Conservation (phyloP, 2,888 invertebrate species). For the Xestia c-nigrum region DNA sequence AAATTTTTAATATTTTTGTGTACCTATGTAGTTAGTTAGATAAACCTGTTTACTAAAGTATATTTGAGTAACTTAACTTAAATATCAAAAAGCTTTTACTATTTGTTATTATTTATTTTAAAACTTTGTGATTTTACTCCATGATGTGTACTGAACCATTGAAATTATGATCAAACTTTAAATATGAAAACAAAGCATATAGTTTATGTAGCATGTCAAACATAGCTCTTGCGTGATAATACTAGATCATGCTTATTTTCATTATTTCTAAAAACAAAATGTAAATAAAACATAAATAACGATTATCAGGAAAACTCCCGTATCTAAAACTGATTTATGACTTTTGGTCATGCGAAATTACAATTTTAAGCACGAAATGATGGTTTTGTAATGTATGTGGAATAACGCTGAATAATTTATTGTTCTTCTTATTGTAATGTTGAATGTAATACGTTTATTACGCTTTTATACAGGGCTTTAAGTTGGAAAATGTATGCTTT, state of each 20-base stretch:
- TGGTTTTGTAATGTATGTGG: constrained; percentile 50
- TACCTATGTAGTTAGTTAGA: neutral
- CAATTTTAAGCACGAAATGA: constrained; percentile 61
- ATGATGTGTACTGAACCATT: neutral
- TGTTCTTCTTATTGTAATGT: constrained; percentile 22
- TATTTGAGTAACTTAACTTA: neutral
- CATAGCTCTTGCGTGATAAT: constrained; percentile 44
- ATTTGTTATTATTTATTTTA: neutral
- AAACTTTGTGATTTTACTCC: neutral
- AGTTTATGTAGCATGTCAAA: constrained; percentile 11
- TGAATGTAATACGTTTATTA: constrained; percentile 10
- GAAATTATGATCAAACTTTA: neutral
- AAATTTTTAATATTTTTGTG: neutral
- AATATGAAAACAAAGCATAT: neutral
- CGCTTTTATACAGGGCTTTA: neutral
- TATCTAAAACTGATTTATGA: constrained; percentile 66
- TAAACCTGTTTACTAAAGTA: too few relatives aligned
- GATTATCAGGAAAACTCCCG: constrained; percentile 61
- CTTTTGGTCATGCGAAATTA: constrained; percentile 65
- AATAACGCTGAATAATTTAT: constrained; percentile 43
- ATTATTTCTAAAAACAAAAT: constrained; percentile 58
- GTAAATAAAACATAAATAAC: constrained; percentile 60
- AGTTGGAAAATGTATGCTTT: neutral
- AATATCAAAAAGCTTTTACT: neutral
- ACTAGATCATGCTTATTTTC: constrained; percentile 40